A percentile compares a stretch with the other conserved stretches of the same genome.
phyloP scores from a whole-genome alignment of 2,113 vertebrate genomes.

The Sterrhoptilus dennistouni region DNA sequence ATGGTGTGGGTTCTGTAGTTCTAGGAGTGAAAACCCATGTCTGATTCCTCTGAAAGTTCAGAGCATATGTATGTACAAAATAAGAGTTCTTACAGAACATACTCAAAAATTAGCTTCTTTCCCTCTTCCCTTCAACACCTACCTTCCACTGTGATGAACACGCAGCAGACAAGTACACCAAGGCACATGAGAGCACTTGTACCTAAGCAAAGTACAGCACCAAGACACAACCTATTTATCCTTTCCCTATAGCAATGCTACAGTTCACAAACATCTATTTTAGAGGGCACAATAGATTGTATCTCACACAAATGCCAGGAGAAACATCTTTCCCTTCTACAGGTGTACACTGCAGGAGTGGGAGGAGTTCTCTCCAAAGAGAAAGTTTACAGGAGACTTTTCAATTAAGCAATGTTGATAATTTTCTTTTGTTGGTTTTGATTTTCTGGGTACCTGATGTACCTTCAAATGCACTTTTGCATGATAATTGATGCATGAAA shows the following conservation, averaged over 20 bases:
- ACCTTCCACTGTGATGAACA: not conserved
- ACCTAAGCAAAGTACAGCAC: not conserved
- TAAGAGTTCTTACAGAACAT: not conserved
- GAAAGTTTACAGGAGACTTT: not conserved
- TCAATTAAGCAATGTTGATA: not conserved
- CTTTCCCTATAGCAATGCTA: not conserved
- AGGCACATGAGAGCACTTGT: not conserved
- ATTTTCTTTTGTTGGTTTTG: not conserved
- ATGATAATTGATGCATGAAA: not conserved
- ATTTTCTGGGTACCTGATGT: not conserved
- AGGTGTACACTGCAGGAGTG: not conserved
- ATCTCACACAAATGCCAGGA: not conserved
- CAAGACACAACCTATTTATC: not conserved
- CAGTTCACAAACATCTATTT: not conserved
- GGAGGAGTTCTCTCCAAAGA: not conserved
- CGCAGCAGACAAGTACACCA: not conserved
- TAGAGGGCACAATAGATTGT: not conserved
- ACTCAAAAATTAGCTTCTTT: not conserved
- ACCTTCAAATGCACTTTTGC: not conserved
- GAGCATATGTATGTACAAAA: not conserved
- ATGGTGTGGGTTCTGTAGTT: fast-evolving
- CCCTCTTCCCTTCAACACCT: not conserved
- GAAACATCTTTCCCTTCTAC: not conserved
- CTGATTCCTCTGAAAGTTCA: not conserved
- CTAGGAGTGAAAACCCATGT: not conserved